Percentiles rank a stretch among this genome's conserved stretches.
Conservation (phyloP, 2,888 invertebrate species). For the Coleophora deauratella region DNA sequence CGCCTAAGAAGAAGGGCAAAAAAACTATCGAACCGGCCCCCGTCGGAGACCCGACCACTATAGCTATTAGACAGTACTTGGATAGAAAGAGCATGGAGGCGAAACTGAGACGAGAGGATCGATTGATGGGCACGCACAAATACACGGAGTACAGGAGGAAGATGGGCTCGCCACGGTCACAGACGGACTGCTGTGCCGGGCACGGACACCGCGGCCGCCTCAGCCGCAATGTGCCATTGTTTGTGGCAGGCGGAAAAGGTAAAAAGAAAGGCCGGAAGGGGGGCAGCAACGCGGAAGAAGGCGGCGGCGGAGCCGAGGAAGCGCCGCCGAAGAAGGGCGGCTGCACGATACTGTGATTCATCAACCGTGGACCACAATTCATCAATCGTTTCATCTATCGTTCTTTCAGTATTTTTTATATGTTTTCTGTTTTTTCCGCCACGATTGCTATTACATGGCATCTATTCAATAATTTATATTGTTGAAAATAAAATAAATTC, state of each 20-base stretch:
- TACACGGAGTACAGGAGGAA: constrained; percentile 34
- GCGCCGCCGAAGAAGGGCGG: neutral
- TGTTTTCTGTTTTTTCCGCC: too few species aligned
- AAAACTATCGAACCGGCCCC: constrained; percentile 21
- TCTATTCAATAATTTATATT: too few species aligned
- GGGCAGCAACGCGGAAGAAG: neutral
- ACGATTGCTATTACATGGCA: too few species aligned
- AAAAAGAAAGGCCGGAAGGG: too few species aligned
- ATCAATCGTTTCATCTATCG: too few species aligned
- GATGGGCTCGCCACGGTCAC: constrained; percentile 26
- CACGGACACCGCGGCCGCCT: constrained; percentile 53
- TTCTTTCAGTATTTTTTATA: too few species aligned
- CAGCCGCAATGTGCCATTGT: too few species aligned
- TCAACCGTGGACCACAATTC: neutral
- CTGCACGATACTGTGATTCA: constrained; percentile 21
- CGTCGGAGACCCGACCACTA: constrained; percentile 11
- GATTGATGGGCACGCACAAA: constrained; percentile 33
- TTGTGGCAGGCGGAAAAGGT: too few species aligned
- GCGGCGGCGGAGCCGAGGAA: neutral
- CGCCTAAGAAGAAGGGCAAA: neutral
- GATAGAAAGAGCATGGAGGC: constrained; percentile 42
- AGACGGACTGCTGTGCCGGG: constrained; percentile 43
- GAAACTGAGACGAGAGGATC: constrained; percentile 39
- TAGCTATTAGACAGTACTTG: constrained; percentile 36
- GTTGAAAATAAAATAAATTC: too few species aligned